A percentile compares a stretch with the other conserved stretches of the same genome.
These are phyloP conservation scores for Gallirallus australis DNA, from an alignment of 2,797 vertebrate species.

Conservation along the genomic window DNA sequence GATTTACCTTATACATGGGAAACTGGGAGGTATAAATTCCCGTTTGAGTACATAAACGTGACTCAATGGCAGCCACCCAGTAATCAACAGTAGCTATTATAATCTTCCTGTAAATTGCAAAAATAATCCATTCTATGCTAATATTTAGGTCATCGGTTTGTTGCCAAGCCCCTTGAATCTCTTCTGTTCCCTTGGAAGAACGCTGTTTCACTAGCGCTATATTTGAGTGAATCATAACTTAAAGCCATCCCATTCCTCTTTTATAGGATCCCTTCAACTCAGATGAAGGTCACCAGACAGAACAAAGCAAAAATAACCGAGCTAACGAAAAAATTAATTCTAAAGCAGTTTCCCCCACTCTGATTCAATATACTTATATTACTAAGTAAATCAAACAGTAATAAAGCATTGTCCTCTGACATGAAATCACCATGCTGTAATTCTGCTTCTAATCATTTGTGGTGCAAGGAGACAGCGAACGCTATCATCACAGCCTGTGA, in stretches of 20 bases:
- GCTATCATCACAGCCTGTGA: not conserved
- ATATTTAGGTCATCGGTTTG: not conserved
- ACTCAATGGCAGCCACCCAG: not conserved
- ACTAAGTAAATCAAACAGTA: slow-evolving; percentile 46
- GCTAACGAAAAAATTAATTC: not conserved
- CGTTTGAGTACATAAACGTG: not conserved
- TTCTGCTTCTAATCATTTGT: slow-evolving; percentile 21
- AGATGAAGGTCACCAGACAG: not conserved
- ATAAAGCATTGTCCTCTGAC: slow-evolving; percentile 48
- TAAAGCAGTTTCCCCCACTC: not conserved
- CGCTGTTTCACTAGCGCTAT: not conserved
- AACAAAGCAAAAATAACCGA: not conserved
- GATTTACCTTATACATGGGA: not conserved
- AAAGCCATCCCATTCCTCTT: not conserved
- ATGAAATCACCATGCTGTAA: slow-evolving; percentile 37
- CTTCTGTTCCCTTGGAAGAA: not conserved
- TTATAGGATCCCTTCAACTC: not conserved
- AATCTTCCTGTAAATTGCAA: not conserved
- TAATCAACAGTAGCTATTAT: not conserved
- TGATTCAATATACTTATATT: slow-evolving; percentile 18
- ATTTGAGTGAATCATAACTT: not conserved
- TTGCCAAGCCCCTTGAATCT: not conserved
- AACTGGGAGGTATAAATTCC: not conserved
- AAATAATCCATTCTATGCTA: not conserved
- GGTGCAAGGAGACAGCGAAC: slow-evolving; percentile 10